These are phyloP conservation scores for Canis aureus DNA, from an alignment of 2,113 vertebrate species.

Conservation along the genomic window DNA sequence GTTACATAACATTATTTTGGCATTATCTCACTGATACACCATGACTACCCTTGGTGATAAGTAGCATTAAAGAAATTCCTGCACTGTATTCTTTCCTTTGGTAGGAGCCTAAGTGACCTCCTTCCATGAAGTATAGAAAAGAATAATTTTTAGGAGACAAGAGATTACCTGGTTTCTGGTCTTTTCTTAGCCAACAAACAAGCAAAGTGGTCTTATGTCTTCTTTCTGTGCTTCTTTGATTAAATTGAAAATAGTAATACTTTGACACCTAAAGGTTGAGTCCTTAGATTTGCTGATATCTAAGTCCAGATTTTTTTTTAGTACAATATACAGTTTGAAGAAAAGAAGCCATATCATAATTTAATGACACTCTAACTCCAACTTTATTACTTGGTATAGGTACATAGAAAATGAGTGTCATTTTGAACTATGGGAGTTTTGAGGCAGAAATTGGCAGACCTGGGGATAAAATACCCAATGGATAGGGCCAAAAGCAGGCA, in stretches of 20 bases:
- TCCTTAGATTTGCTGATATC: neutral
- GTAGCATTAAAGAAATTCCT: neutral
- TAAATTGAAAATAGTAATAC: neutral
- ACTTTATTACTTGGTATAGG: neutral
- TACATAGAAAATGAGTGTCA: neutral
- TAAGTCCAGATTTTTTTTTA: neutral
- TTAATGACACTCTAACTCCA: neutral
- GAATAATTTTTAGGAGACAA: neutral
- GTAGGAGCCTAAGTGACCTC: neutral
- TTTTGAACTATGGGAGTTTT: neutral
- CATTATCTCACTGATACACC: neutral
- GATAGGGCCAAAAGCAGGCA: neutral
- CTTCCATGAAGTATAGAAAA: slow-evolving; percentile 13
- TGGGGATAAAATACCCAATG: neutral
- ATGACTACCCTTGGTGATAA: neutral
- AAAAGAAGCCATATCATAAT: slow-evolving; percentile 22
- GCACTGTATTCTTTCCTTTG: neutral
- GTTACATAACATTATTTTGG: neutral
- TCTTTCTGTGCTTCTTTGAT: neutral
- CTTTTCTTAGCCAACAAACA: neutral
- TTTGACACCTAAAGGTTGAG: neutral
- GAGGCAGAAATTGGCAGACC: neutral
- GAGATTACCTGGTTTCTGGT: neutral
- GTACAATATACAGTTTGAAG: neutral
- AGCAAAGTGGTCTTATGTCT: neutral